phyloP scores from a whole-genome alignment of 2,888 invertebrate genomes.

The Lamellibrachia satsuma region DNA sequence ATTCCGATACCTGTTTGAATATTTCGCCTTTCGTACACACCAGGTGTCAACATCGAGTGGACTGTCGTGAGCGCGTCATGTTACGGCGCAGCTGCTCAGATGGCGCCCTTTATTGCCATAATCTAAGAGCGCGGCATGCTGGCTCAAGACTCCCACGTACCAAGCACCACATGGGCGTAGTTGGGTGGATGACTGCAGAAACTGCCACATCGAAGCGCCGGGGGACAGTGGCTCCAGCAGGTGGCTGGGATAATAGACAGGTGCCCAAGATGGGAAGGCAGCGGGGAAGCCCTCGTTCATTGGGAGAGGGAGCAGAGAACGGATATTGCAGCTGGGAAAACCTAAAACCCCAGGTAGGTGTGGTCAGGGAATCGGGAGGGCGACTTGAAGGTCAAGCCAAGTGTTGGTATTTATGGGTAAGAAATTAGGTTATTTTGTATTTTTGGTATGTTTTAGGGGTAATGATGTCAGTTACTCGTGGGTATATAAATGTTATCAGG shows the following conservation, averaged over 20 bases:
- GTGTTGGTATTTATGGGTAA: no score
- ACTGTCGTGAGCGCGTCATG: neutral
- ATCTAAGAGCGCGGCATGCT: neutral
- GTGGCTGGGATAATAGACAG: neutral
- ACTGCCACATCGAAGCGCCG: neutral
- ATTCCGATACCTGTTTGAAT: neutral
- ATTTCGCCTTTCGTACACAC: neutral
- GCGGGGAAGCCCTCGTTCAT: neutral
- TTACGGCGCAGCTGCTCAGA: neutral
- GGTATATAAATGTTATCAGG: neutral
- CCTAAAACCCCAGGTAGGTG: neutral
- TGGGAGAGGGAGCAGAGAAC: constrained; percentile 4
- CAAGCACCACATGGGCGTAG: neutral
- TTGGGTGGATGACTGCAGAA: neutral
- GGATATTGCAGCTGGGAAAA: constrained; percentile 17
- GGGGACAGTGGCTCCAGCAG: neutral
- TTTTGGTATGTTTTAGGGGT: neutral
- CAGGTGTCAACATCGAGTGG: neutral
- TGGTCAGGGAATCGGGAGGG: neutral
- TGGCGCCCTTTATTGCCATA: neutral
- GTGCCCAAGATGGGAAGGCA: neutral
- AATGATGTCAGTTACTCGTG: neutral
- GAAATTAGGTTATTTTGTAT: no score
- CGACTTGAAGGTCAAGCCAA: neutral
- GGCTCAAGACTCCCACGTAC: neutral